Base-by-base conservation (phyloP, 2,113 vertebrate genomes). In the Oryzias celebensis region DNA sequence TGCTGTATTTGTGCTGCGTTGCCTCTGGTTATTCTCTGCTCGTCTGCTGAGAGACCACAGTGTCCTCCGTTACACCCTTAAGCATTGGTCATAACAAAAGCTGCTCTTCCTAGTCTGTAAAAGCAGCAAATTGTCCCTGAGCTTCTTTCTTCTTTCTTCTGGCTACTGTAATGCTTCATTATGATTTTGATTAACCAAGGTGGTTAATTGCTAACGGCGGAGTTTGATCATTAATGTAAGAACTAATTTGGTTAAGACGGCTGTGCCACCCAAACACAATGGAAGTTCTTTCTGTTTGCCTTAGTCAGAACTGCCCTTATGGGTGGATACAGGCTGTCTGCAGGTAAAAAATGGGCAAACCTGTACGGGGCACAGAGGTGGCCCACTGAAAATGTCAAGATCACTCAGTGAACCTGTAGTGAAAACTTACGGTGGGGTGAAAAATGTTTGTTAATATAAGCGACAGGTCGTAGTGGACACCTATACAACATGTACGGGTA, bases 151-250 rank as follows among this genome's bases (percentile, higher is more conserved):
- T 63, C 69, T 18, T 73, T 47, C 84, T 78, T 63, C 69, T 68
- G 73, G 85, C 79, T 66, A 85, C 71, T 80, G 83, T 85, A 72
- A 76, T 60, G 67, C 81, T 80, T 85, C 81, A 91, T 89, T 84
- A 81, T 59, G 52, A 84, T 82, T 84, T 78, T 80, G 87, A 89
- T 89, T 82, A 86, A 81, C 66, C 54, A 52, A 62, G 57, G 58
- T 72, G 65, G 68, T 60, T 65, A 80, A 54, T 67, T 78, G 46
- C 74, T 78, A 5, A 18, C 42, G 68, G 62, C 53, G 58, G 62
- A 80, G 59, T 75, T 73, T 68, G 74, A 71, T 70, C 85, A 72
- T 81, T 77, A 58, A 86, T 84, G 78, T 62, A 80, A 74, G 73
- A 53, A 36, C 10, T 36, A 36, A 36, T 36, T 36, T 36, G 36